Percentiles rank a stretch among this genome's conserved stretches.
phyloP scores from a whole-genome alignment of 2,113 vertebrate species.

The Oenanthe oenanthe region DNA sequence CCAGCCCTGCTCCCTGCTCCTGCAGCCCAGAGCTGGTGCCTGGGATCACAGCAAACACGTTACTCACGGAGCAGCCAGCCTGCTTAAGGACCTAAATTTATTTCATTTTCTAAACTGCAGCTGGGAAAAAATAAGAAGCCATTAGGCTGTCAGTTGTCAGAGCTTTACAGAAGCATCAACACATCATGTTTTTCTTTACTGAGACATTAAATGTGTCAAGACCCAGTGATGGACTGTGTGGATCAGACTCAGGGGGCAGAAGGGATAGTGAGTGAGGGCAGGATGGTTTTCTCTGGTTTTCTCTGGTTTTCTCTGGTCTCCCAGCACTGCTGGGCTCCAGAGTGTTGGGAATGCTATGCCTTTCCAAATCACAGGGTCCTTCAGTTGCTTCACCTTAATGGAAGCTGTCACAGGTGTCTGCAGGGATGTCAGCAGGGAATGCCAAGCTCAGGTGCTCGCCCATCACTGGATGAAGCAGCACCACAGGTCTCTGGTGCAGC shows the following conservation, averaged over 20 bases:
- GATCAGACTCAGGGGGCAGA: neutral
- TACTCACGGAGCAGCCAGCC: neutral
- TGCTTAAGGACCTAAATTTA: slow-evolving; percentile 62
- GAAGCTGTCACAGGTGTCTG: neutral
- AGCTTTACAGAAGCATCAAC: slow-evolving; percentile 56
- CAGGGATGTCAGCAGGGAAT: neutral
- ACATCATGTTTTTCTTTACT: slow-evolving; percentile 62
- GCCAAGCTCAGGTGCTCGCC: accelerated
- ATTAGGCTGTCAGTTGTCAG: slow-evolving; percentile 66
- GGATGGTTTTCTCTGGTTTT: neutral
- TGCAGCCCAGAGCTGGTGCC: neutral
- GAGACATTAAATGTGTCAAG: slow-evolving; percentile 56
- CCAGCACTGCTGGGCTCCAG: accelerated
- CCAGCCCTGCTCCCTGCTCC: neutral
- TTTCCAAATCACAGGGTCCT: neutral
- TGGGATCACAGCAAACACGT: neutral
- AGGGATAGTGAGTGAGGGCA: neutral
- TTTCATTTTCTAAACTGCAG: slow-evolving; percentile 65
- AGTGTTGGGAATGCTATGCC: accelerated
- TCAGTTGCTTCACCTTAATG: neutral
- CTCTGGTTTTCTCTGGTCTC: neutral
- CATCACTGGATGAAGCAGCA: neutral
- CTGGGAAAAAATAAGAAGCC: slow-evolving; percentile 64
- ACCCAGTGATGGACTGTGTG: slow-evolving; percentile 45
- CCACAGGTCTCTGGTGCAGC: neutral